These are phyloP conservation scores for Anthopleura sola DNA, from an alignment of 64 coral and sea anemone species.

Conservation along the genomic window DNA sequence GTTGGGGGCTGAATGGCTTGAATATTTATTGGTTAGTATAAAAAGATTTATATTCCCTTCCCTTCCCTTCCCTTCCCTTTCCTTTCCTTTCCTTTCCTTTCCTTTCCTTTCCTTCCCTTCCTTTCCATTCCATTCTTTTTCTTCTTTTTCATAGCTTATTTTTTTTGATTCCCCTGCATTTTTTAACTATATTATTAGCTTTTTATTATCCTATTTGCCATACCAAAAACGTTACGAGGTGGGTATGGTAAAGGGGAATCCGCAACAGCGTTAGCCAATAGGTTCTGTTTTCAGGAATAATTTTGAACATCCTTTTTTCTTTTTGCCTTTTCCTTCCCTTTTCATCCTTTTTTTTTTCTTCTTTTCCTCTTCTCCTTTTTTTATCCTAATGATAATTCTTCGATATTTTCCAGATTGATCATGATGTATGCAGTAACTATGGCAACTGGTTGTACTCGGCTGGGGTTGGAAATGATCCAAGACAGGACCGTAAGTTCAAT, in stretches of 20 bases:
- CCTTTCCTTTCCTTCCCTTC: not conserved
- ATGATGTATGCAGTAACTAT: slow-evolving; percentile 70
- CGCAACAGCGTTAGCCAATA: too few relatives aligned
- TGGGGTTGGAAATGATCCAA: slow-evolving; percentile 67
- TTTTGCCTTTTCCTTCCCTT: not conserved
- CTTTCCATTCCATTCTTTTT: not conserved
- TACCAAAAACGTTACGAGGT: too few relatives aligned
- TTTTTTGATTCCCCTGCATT: not conserved
- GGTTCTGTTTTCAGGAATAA: too few relatives aligned
- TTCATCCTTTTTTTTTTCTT: too few relatives aligned
- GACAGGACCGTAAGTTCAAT: slow-evolving; percentile 67
- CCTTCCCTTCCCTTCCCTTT: not conserved
- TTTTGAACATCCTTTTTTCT: not conserved
- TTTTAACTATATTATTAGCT: too few relatives aligned
- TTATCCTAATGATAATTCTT: too few relatives aligned
- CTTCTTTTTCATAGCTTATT: not conserved
- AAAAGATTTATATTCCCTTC: not conserved
- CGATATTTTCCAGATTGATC: slow-evolving; percentile 14
- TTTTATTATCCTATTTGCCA: too few relatives aligned
- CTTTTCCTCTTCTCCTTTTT: too few relatives aligned
- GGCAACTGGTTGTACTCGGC: slow-evolving; percentile 74
- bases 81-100: not conserved
- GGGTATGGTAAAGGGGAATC: too few relatives aligned
- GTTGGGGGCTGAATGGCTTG: slow-evolving; percentile 68
- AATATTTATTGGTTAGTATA: slow-evolving; percentile 51